Conservation (phyloP, 2,888 invertebrate genomes). For the Amiota mariae region DNA sequence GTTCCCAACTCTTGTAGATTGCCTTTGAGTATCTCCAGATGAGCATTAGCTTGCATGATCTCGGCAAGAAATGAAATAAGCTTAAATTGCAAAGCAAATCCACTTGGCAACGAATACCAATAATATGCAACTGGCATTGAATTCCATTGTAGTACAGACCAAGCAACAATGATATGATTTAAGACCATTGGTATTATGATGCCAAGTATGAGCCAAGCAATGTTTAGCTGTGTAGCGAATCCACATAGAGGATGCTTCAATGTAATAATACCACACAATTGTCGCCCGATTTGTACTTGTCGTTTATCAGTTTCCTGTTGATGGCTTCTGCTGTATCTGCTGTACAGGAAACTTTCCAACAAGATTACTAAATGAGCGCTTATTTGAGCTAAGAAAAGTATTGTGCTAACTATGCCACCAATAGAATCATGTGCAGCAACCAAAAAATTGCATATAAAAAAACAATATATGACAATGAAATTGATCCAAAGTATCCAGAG, state of each 20-base stretch:
- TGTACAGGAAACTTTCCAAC: constrained; percentile 36
- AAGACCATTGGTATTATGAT: constrained; percentile 29
- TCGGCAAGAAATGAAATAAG: constrained; percentile 47
- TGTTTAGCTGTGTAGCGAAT: background rate
- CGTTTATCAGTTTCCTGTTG: background rate
- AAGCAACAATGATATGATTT: background rate
- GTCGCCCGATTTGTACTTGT: background rate
- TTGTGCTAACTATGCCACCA: constrained; percentile 37
- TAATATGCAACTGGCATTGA: constrained; percentile 5
- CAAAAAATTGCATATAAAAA: accelerated
- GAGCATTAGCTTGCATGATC: constrained; percentile 43
- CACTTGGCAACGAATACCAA: constrained; percentile 36
- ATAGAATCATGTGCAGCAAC: constrained; percentile 37
- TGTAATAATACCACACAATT: background rate
- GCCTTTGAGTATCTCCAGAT: constrained; percentile 18
- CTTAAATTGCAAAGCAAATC: constrained; percentile 46
- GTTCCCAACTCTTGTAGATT: constrained; percentile 38
- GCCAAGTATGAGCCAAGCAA: constrained; percentile 10
- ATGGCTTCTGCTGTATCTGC: background rate
- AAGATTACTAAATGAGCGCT: constrained; percentile 43
- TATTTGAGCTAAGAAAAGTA: constrained; percentile 34
- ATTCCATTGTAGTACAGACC: background rate
- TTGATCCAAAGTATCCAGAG: constrained; percentile 49
- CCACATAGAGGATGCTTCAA: background rate
- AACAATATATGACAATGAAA: constrained; percentile 6